Base-by-base conservation (phyloP, 2,888 invertebrate species). In the Xestia ashworthii region DNA sequence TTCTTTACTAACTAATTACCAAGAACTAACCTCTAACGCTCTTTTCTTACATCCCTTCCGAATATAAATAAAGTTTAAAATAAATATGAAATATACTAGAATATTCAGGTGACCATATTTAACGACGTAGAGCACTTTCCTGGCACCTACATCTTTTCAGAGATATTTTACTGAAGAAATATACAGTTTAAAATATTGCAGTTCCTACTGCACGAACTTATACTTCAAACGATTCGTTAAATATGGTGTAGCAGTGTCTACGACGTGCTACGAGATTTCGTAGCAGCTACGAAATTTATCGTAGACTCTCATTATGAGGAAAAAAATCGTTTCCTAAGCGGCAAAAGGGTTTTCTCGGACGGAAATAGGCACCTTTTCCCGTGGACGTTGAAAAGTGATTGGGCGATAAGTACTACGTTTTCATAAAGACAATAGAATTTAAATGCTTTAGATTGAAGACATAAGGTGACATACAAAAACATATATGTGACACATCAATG, bases 181-280 rank as follows among this genome's bases (percentile, higher is more conserved):
- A 48, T 60, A 53, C 46, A 60, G 58, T 55, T 44, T 70, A 48
- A 81, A 81, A 80, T 76, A 71, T 71, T 67, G 66, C 41, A 71
- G 55, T 55, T 19, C 50, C 25, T 32, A 65, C 14, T 16, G 19
- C 41, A 70, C 38, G 11, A 70, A 70, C 41, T 70, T 14, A 70
- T 32, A 62, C 70, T 74, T 76, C 5, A 11, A 55, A 19, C 25
- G 22, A 66, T 81, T 71, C 32, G 41, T 48, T 41, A 6, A 14
- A 76, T 14, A 19, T 55, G 32, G 44, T 71, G 60, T 72, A 82
- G 82, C 62, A 50, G 14, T 14, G n/a, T 55, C 62, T 71, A 71
- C 74, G 50, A 60, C 3, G n/a, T 60, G 81, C 74, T 84, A 83
- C 78, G 79, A 44, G n/a, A 60, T 65, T 62, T 73, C 81, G 81